Base-by-base conservation (phyloP, 2,888 invertebrate species). In the Eristalinus sepulchralis region DNA sequence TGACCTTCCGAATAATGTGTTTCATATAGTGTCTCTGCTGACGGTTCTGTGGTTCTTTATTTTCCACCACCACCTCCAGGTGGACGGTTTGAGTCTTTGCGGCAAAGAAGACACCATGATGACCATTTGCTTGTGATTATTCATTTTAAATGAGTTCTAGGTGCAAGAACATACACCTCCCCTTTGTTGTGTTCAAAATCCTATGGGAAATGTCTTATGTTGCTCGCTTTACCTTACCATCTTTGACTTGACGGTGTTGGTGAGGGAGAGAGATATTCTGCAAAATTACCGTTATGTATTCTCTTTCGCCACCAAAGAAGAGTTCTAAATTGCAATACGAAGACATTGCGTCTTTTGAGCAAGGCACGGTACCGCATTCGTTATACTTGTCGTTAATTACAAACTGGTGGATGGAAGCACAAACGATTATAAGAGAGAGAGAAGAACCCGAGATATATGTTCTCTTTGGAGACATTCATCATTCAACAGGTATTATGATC, bases 1-100 rank as follows among this genome's bases (percentile, higher is more conserved):
- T 86, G 86, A 86, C 86, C 86, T 70, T 71, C 82, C 79, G 70
- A 86, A 86, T 86, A 83, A 79, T 75, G 60, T 66, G 53, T 75
- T 79, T 84, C 80, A 80, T 77, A 76, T 70, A 8, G 47, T 47
- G 55, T 68, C 59, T 78, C 83, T 84, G 63, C 72, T 81, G 17
- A 36, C 57, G 64, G 13, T 75, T 47, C 17, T 59, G 67, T 27
- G 13, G 6, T 36, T 17, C 27, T 62, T 53, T 34, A 33, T 33
- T 11, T 63, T n/a, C n/a, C n/a, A n/a, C n/a, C n/a, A n/a, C n/a
- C n/a, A n/a, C 60, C 63, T 55, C n/a, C 27, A 39, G 62, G 33
- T 73, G 53, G 55, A 78, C 73, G 62, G 39, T 73, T 36, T 53
- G 70, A 66, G 62, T 64, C 60, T 73, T 78, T 73, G 20, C 20